Evolutionary conservation across 1,140 invertebrate species (phyloP).

Genomic region (Trialeurodes vaporariorum): DNA sequence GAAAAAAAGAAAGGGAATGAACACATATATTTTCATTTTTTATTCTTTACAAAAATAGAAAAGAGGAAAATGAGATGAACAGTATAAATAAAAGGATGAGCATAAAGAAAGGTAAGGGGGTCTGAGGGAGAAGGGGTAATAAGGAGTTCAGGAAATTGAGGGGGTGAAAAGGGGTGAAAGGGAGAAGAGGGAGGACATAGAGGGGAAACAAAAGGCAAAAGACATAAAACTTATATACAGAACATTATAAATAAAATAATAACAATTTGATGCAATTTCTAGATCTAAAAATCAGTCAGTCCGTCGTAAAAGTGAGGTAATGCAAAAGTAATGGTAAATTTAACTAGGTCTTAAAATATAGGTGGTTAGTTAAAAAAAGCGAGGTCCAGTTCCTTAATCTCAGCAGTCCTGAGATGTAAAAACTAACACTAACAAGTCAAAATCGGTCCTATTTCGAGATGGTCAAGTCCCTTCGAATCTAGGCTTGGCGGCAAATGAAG

Average conservation of each 20-base stretch:
- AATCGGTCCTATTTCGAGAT: no score
- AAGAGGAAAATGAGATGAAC: not conserved
- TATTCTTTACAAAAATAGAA: not conserved
- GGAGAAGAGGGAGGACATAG: no score
- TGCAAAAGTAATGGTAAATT: slow-evolving; percentile 1
- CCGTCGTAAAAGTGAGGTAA: not conserved
- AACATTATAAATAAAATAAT: not conserved
- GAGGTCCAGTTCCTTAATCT: not conserved
- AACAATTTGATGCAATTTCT: slow-evolving; percentile 1
- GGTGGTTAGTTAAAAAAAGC: not conserved
- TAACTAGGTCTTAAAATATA: not conserved
- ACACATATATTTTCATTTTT: not conserved
- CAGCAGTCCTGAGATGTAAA: no score
- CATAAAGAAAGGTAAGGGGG: not conserved
- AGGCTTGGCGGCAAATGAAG: no score
- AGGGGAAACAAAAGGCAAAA: no score
- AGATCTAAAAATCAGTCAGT: not conserved
- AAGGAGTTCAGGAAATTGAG: no score
- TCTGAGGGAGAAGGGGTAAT: not conserved
- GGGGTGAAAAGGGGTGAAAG: no score
- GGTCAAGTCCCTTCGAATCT: no score
- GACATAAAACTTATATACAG: slow-evolving; percentile 1
- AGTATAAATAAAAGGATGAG: not conserved
- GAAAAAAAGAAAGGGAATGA: no score
- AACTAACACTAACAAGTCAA: no score